Evolutionary conservation across 2,113 vertebrate genomes (phyloP), one percentile per base, ranked within the genome.

Genomic region (Oreotrochilus melanogaster): DNA sequence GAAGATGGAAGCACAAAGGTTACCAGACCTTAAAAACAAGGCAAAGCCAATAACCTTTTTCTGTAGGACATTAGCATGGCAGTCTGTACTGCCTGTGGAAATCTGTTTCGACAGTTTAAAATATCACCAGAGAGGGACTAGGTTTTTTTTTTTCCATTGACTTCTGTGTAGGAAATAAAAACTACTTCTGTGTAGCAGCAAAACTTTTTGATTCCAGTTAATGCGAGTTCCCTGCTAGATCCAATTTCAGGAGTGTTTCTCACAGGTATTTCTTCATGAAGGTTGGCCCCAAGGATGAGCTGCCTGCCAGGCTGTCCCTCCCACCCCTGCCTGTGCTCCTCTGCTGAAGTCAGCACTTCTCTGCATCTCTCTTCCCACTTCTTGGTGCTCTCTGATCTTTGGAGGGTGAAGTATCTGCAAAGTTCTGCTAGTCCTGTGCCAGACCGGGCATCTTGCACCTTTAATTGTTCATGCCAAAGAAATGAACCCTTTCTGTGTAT

Each of bases 91-190:
- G 54, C 28, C 54, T 42, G 28, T 83, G 87, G 89, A 88, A 93
- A 91, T 93, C 43, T 72, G 69, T 43, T 93, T 78, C 91, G 66
- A 62, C 25, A 78, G 65, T 65, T 95, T 72, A 87, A 96, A 89
- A 87, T 73, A 85, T 23, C 61, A 42, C 42, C 33, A 70, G 53
- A 81, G 67, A 69, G 24, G 24, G 69, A 92, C 60, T 7, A 45
- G 10, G 39, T 39, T 37, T 8, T 37, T 39, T 39, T 37, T 56
- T 87, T 85, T 23, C 28, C 18, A n/a, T 67, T 87, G 73, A 31
- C 22, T 78, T 57, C 61, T 5, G 2, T 13, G 18, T 31, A 33
- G 66, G 75, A n/a, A 82, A 66, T 16, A 60, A 48, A 91, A 89
- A 19, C 4, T 11, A 27, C 31, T 61, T 86, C 51, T 43, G 72